Evolutionary conservation across 1,140 invertebrate genomes (phyloP).

Genomic region (Hestina assimilis): DNA sequence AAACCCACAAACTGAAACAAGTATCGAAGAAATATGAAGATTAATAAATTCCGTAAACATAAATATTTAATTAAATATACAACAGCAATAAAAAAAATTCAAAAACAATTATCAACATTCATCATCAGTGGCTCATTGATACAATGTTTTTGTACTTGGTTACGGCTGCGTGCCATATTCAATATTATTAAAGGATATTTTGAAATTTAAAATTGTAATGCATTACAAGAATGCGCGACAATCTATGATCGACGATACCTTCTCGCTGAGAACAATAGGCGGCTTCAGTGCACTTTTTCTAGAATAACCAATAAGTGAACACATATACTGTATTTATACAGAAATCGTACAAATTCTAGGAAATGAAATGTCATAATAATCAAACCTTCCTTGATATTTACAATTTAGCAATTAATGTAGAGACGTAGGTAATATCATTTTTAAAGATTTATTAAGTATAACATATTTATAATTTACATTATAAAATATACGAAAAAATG

Average conservation of each 20-base stretch:
- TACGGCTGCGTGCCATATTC: conserved; percentile 19
- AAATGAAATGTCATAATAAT: no score
- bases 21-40: no score
- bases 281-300: conserved; percentile 43
- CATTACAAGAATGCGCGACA: conserved; percentile 26
- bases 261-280: conserved; percentile 40
- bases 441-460: no score
- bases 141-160: conserved; percentile 5
- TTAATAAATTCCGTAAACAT: no score
- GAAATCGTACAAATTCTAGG: no score
- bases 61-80: neutral
- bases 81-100: neutral
- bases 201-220: conserved; percentile 25
- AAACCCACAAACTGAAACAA: no score
- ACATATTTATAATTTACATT: no score
- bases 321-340: no score
- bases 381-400: no score
- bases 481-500: no score
- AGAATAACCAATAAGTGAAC: conserved; percentile 34
- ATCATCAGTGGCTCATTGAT: neutral
- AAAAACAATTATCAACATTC: neutral
- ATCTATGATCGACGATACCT: conserved; percentile 28
- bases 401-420: no score
- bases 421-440: no score
- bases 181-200: conserved; percentile 8